Base-by-base conservation (phyloP, 92 coral and sea anemone genomes). In the Ricordea florida region DNA sequence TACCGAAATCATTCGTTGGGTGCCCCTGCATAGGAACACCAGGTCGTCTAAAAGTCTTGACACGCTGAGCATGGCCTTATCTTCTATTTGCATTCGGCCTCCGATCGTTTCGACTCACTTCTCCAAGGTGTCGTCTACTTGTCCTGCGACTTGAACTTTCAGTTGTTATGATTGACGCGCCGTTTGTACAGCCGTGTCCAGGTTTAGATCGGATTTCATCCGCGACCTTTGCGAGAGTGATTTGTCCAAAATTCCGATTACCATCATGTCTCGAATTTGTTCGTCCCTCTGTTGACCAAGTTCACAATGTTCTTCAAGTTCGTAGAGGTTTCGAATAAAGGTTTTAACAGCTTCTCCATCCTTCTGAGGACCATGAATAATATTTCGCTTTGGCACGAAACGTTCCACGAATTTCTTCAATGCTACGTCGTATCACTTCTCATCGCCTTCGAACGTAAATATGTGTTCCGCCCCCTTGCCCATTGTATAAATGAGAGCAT, bases 231-330 rank as follows among this genome's bases (percentile, higher is more conserved):
- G 62, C 5, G 80, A 84, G 47, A 84, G 33, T 16, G 59, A 48
- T 75, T 68, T 66, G 50, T 75, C 79, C 31, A 45, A 31, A 34
- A 76, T 43, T 34, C 84, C 89, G 18, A 84, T 61, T 20, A 77
- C 89, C 0, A 77, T 69, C 32, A 84, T 59, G 55, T 77, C 89
- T 44, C 84, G 21, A 10, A 69, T 84, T 27, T 78, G 79, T 41
- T 67, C 44, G 43, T 48, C 79, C 26, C 66, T 67, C 27, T 47
- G 48, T 15, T 36, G n/a, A 1, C 35, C 69, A 26, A 68, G 60
- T 6, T 79, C 75, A 38, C 85, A 79, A 30, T 66, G 43, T 33
- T 57, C 44, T 10, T 69, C 68, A 16, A 48, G 24, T 36, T 79
- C 85, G 38, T 68, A 79, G 2, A 62, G 69, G 34, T 16, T 37